These are phyloP conservation scores for Furcifer pardalis DNA, from an alignment of 2,797 vertebrate genomes.

Conservation along the genomic window DNA sequence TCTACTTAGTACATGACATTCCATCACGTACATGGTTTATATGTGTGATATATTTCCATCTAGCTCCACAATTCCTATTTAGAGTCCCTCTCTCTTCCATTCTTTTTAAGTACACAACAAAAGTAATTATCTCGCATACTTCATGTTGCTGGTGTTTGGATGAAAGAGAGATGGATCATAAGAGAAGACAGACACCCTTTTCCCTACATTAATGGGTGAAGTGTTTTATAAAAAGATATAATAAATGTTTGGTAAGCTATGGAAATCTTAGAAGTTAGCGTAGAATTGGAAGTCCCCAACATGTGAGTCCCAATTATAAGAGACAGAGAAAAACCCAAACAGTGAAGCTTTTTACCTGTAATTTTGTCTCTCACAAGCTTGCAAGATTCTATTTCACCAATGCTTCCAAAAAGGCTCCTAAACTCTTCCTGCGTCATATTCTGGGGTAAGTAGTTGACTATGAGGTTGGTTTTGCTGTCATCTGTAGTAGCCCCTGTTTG, in stretches of 20 bases:
- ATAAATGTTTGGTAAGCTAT: neutral
- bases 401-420: conserved; percentile 99
- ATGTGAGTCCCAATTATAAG: neutral
- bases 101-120: neutral
- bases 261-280: neutral
- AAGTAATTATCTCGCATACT: neutral
- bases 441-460: conserved; percentile 99
- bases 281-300: neutral
- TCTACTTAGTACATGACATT: neutral
- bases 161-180: neutral
- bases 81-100: neutral
- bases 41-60: neutral
- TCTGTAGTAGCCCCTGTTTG: conserved; percentile 95
- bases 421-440: conserved; percentile 99
- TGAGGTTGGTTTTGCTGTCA: conserved; percentile 99
- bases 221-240: neutral
- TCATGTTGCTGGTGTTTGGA: neutral
- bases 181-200: neutral
- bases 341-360: conserved; percentile 84
- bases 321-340: neutral
- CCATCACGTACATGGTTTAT: neutral
- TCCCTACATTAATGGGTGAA: neutral
- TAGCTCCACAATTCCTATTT: neutral
- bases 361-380: conserved; percentile 99
- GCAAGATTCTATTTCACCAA: conserved; percentile 99